Evolutionary conservation across 2,113 vertebrate genomes (phyloP).

Genomic region (Rousettus leschenaultii): DNA sequence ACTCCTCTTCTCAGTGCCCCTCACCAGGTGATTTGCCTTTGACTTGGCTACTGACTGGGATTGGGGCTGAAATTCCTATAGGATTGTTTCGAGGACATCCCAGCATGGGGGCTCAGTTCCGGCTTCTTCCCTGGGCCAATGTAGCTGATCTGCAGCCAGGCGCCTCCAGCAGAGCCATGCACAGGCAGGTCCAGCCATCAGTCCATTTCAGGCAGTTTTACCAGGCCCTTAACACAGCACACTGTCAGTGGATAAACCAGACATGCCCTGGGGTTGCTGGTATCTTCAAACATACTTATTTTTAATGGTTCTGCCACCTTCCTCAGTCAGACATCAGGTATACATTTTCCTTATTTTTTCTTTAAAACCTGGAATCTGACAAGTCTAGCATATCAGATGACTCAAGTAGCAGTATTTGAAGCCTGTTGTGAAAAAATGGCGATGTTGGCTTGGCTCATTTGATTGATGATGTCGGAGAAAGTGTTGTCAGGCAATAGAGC

Average conservation of each 20-base stretch:
- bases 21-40: neutral
- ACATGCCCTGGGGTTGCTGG: neutral
- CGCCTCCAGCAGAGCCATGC: fast-evolving
- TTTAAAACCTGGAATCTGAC: neutral
- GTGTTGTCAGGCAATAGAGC: neutral
- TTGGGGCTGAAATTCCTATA: neutral
- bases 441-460: neutral
- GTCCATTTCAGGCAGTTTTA: too few relatives aligned
- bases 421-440: neutral
- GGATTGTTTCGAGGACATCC: neutral
- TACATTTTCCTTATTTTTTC: neutral
- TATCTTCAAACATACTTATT: neutral
- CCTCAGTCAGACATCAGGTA: neutral
- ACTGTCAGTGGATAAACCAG: neutral
- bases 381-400: neutral
- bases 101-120: neutral
- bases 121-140: neutral
- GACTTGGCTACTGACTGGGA: neutral
- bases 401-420: conserved; percentile 16
- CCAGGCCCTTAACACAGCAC: neutral
- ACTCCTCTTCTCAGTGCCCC: neutral
- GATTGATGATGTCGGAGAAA: neutral
- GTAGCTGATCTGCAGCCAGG: neutral
- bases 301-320: neutral
- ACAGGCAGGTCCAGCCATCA: neutral